Evolutionary conservation across 2,113 vertebrate species (phyloP).

Genomic region (Microtus richardsoni): DNA sequence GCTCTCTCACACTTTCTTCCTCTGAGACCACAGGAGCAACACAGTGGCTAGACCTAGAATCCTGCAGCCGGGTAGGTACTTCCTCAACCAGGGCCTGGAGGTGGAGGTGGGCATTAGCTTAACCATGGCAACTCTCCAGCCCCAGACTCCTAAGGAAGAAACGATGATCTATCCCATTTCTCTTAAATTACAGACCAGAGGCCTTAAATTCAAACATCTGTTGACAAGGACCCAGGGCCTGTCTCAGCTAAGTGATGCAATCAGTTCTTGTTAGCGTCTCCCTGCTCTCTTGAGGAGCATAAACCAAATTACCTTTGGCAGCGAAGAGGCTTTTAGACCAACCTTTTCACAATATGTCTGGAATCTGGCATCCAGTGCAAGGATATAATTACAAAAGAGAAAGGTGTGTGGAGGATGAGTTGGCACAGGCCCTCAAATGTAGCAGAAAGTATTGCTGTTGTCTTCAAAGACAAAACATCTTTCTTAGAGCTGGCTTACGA

Average conservation of each 20-base stretch:
- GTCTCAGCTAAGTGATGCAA: slow-evolving; percentile 63
- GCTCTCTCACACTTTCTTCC: neutral
- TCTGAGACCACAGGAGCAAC: neutral
- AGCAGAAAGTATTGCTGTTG: neutral
- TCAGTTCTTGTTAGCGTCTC: slow-evolving; percentile 65
- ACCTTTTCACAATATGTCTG: slow-evolving; percentile 39
- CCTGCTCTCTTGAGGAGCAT: slow-evolving; percentile 54
- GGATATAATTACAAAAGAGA: slow-evolving; percentile 53
- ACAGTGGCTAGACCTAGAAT: neutral
- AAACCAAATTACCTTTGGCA: slow-evolving; percentile 74
- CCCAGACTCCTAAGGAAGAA: slow-evolving; percentile 50
- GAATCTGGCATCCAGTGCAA: slow-evolving; percentile 7
- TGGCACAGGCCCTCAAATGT: slow-evolving; percentile 6
- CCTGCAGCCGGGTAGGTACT: neutral
- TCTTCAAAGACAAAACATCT: slow-evolving; percentile 35
- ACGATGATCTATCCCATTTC: slow-evolving; percentile 52
- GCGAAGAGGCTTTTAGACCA: slow-evolving; percentile 62
- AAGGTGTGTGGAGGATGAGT: neutral
- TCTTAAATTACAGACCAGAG: slow-evolving; percentile 56
- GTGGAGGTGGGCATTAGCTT: slow-evolving; percentile 28
- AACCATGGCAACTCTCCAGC: slow-evolving; percentile 56
- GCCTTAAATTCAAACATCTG: slow-evolving; percentile 68
- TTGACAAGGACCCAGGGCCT: slow-evolving; percentile 48
- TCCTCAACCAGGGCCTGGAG: neutral
- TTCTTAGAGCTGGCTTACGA: neutral